phyloP scores from a whole-genome alignment of 1,140 invertebrate genomes.

The Caenorhabditis brenneri region DNA sequence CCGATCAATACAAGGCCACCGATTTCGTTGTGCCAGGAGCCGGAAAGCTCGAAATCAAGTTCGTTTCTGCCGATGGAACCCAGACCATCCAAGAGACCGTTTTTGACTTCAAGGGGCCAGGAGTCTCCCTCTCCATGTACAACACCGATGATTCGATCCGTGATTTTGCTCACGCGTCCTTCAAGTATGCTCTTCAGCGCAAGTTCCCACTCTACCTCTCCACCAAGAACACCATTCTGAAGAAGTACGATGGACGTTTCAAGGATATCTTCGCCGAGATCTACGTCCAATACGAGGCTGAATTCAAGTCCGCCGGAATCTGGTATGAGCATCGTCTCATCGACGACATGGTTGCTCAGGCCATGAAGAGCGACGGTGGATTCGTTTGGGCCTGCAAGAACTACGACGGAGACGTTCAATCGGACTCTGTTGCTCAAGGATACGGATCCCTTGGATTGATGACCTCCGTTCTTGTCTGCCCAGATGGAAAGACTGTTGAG shows the following conservation, averaged over 20 bases:
- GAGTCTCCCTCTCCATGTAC: conserved; percentile 90
- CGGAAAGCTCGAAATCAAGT: conserved; percentile 86
- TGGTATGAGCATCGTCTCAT: conserved; percentile 98
- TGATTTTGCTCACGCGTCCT: conserved; percentile 90
- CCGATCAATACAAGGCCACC: conserved; percentile 91
- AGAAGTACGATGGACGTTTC: conserved; percentile 95
- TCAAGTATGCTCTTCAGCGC: conserved; percentile 85
- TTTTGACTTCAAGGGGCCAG: conserved; percentile 80
- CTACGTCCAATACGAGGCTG: conserved; percentile 85
- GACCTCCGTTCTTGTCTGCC: conserved; percentile 90
- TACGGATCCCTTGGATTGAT: conserved; percentile 86
- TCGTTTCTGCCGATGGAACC: conserved; percentile 75
- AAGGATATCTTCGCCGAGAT: conserved; percentile 99
- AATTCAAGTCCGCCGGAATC: conserved; percentile 84
- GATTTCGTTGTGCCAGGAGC: conserved; percentile 88
- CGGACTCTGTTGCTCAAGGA: conserved; percentile 92
- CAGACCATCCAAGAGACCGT: conserved; percentile 44
- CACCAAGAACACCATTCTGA: conserved; percentile 98
- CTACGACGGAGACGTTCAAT: conserved; percentile 96
- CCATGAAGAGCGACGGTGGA: conserved; percentile 95
- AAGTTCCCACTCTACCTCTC: conserved; percentile 85
- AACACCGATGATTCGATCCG: conserved; percentile 88
- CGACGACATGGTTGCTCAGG: conserved; percentile 98
- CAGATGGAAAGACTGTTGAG: conserved; percentile 94
- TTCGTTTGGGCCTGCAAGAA: conserved; percentile 99